Percentiles rank a stretch among this genome's conserved stretches.
Conservation (phyloP, 2,888 invertebrate species). For the Chorisops tibialis region DNA sequence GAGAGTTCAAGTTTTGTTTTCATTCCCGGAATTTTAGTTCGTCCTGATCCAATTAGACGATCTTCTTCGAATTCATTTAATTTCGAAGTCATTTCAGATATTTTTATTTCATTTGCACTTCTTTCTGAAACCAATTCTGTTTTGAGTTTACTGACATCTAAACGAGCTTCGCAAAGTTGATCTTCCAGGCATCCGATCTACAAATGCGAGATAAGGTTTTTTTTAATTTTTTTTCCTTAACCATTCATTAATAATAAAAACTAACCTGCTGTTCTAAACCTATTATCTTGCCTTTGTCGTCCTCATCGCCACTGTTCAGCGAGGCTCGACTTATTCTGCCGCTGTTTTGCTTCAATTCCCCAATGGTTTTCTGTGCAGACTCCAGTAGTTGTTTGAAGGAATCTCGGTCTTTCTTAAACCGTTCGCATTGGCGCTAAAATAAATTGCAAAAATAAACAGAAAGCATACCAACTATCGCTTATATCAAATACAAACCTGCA, state of each 20-base stretch:
- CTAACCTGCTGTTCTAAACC: slow-evolving; percentile 73
- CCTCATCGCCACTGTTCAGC: slow-evolving; percentile 73
- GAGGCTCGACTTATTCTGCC: slow-evolving; percentile 61
- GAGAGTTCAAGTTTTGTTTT: slow-evolving; percentile 85
- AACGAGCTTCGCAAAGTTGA: slow-evolving; percentile 77
- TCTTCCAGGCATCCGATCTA: slow-evolving; percentile 77
- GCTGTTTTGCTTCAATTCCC: slow-evolving; percentile 64
- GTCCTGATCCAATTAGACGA: slow-evolving; percentile 73
- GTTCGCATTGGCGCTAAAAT: slow-evolving; percentile 54
- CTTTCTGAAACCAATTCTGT: slow-evolving; percentile 87
- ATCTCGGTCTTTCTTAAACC: slow-evolving; percentile 84
- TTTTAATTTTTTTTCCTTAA: not conserved
- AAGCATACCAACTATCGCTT: too few species aligned
- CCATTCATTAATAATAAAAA: not conserved
- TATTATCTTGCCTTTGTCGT: slow-evolving; percentile 67
- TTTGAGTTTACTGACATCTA: slow-evolving; percentile 78
- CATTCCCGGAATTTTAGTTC: slow-evolving; percentile 80
- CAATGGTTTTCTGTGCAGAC: slow-evolving; percentile 78
- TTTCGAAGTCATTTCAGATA: slow-evolving; percentile 84
- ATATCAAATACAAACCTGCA: slow-evolving; percentile 59
- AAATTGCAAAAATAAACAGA: slow-evolving; percentile 5
- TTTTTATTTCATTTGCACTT: slow-evolving; percentile 79
- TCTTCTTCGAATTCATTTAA: slow-evolving; percentile 77
- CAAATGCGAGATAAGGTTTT: not conserved
- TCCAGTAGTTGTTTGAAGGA: slow-evolving; percentile 87